phyloP scores from a whole-genome alignment of 2,888 invertebrate species.

The Lasioglossum vierecki region DNA sequence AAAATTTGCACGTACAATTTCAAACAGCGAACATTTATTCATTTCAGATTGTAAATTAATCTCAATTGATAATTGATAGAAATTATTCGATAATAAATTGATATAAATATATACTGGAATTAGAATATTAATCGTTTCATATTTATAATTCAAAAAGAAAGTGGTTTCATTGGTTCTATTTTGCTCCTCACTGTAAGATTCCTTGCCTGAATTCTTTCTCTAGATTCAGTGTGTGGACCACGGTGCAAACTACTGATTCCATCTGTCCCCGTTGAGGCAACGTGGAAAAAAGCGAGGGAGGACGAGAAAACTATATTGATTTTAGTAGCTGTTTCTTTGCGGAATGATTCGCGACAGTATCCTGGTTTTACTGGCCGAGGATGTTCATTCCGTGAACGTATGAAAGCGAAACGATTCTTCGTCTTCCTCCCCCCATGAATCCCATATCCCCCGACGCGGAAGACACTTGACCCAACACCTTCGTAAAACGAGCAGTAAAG shows the following conservation, averaged over 20 bases:
- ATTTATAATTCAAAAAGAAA: background rate
- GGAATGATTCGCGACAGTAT: background rate
- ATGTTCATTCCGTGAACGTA: background rate
- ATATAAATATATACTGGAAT: background rate
- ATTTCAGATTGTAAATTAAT: no score
- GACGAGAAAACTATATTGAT: slow-evolving; percentile 16
- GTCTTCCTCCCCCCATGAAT: slow-evolving; percentile 22
- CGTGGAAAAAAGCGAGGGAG: background rate
- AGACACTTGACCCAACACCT: slow-evolving; percentile 44
- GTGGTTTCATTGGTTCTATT: background rate
- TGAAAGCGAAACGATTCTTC: slow-evolving; percentile 31
- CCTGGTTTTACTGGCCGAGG: slow-evolving; percentile 18
- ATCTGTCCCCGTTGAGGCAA: background rate
- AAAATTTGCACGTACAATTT: no score
- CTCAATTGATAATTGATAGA: no score
- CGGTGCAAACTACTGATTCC: background rate
- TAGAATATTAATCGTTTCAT: background rate
- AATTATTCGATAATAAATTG: no score
- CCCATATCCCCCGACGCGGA: slow-evolving; percentile 11
- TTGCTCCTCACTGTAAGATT: background rate
- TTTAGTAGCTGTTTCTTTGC: background rate
- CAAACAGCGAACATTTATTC: no score
- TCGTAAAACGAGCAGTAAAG: slow-evolving; percentile 36
- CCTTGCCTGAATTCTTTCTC: background rate
- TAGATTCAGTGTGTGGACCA: background rate